Evolutionary conservation across 1,140 invertebrate species (phyloP).

Genomic region (Sarcophaga peregrina): DNA sequence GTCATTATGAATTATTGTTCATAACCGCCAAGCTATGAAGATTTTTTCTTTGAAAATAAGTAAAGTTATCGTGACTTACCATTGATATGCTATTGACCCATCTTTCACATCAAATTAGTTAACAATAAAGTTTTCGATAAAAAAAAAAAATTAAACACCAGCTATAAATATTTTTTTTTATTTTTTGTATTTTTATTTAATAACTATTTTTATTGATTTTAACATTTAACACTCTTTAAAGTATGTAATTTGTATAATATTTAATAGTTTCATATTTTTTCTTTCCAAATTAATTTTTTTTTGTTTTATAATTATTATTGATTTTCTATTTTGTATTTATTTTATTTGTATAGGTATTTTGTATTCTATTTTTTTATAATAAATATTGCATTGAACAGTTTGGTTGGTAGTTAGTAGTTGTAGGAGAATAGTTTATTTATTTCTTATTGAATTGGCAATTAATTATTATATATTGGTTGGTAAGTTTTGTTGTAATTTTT

Average conservation of each 20-base stretch:
- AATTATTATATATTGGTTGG: not conserved
- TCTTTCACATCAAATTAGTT: no score
- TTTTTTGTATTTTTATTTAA: conserved; percentile 9
- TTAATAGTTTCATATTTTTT: not conserved
- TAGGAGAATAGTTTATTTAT: conserved; percentile 1
- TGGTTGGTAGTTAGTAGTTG: not conserved
- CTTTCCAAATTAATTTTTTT: no score
- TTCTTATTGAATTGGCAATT: not conserved
- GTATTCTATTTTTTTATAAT: not conserved
- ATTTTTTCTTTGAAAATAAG: no score
- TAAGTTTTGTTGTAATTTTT: not conserved
- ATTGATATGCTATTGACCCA: no score
- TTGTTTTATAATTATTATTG: not conserved
- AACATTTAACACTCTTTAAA: conserved; percentile 12
- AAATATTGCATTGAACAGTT: conserved; percentile 22
- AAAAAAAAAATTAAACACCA: not conserved
- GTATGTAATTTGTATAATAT: conserved; percentile 2
- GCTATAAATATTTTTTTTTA: not conserved
- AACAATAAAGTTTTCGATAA: no score
- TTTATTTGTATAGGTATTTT: not conserved
- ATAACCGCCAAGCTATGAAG: no score
- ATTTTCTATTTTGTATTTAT: not conserved
- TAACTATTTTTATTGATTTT: not conserved
- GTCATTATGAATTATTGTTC: no score
- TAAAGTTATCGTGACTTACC: no score